Evolutionary conservation across 2,888 invertebrate species (phyloP), one percentile per base, ranked within the genome.

Genomic region (Aporophyla nigra): DNA sequence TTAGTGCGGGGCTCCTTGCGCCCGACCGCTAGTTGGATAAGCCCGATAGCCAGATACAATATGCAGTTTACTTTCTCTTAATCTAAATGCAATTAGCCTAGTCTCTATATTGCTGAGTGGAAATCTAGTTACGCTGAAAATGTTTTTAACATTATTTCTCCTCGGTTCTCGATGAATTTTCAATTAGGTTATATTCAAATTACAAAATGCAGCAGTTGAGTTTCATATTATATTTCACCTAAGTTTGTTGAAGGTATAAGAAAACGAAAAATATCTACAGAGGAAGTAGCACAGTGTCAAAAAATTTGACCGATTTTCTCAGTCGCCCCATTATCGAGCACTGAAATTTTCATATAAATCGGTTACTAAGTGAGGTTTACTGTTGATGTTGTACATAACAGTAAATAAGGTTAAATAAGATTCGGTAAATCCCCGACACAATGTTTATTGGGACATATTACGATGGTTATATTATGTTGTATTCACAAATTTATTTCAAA

Each of bases 1-100:
- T 84, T 84, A 76, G 67, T 49, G 58, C 27, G 54, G 49, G 56
- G 24, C 68, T 73, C 54, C 49, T 21, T 69, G 40, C 54, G 49
- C 43, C 63, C 58, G 33, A 53, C 54, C 76, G 33, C 72, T 75
- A 69, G 56, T 76, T 70, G 63, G 75, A 81, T 80, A 71, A 79
- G 27, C 78, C 61, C n/a, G 73, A 77, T 75, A 84, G 46, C 76
- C 43, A 33, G 67, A 77, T 77, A 82, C 76, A 86, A 77, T 76
- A 85, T 83, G 75, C 83, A 86, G 80, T 85, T 81, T 83, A 75
- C 66, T 78, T 78, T 71, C 79, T 78, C 78, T 79, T 76, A 72
- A 78, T 80, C 71, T 83, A 61, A 82, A 86, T 78, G 73, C 76
- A 86, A 85, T 86, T 80, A 82, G 66, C 78, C 74, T 65, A 68